A percentile compares a stretch with the other conserved stretches of the same genome.
Conservation (phyloP, 1,140 invertebrate species). For the Whitmania pigra region DNA sequence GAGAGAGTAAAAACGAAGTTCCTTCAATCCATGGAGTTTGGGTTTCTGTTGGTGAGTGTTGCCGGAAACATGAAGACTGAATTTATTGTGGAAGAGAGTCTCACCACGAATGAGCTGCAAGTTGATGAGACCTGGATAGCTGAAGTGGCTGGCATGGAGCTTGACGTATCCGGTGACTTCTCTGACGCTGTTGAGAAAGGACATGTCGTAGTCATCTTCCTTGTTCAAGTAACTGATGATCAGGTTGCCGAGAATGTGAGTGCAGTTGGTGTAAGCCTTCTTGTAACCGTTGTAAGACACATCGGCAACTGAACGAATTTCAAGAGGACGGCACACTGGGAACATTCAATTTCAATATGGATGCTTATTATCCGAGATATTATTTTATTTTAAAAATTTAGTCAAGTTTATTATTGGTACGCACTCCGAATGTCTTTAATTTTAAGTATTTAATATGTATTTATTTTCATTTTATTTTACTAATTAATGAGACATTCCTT, state of each 20-base stretch:
- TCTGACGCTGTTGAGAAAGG: conserved; percentile 81
- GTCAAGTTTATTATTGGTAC: no score
- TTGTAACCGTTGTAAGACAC: conserved; percentile 81
- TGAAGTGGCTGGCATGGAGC: conserved; percentile 56
- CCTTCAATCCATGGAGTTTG: background rate
- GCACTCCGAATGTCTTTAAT: no score
- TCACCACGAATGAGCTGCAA: background rate
- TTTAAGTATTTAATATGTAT: no score
- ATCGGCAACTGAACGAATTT: conserved; percentile 42
- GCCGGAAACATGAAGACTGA: background rate
- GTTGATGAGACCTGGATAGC: background rate
- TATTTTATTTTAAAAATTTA: no score
- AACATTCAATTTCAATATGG: no score
- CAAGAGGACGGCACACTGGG: background rate
- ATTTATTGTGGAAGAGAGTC: background rate
- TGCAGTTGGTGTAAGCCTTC: conserved; percentile 88
- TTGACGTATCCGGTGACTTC: conserved; percentile 90
- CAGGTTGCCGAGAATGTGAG: conserved; percentile 92
- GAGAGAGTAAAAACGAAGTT: background rate
- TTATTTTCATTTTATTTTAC: no score
- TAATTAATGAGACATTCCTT: no score
- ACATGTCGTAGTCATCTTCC: conserved; percentile 52
- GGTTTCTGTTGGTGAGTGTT: background rate
- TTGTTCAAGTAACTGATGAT: conserved; percentile 52
- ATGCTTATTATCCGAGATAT: no score